These are phyloP conservation scores for Cheilosia urbana DNA, from an alignment of 2,888 invertebrate species.

Conservation along the genomic window DNA sequence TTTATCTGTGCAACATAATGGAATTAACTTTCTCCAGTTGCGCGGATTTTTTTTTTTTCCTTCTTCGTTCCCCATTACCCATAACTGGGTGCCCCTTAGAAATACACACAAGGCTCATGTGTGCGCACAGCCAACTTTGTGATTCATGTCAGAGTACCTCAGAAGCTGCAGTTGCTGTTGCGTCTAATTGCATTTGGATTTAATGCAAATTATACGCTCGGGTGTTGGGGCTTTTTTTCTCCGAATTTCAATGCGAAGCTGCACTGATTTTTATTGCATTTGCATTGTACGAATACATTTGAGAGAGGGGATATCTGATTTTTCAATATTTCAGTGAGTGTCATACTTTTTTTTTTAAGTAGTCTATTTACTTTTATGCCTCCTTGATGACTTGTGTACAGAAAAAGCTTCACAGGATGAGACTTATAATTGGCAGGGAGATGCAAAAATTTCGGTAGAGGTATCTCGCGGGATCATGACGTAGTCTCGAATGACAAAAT, in stretches of 20 bases:
- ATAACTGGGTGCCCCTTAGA: slow-evolving; percentile 9
- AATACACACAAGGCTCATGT: not conserved
- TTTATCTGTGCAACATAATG: slow-evolving; percentile 53
- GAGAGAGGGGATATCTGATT: no score
- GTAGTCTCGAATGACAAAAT: no score
- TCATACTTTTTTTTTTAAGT: no score
- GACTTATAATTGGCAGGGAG: no score
- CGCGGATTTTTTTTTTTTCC: slow-evolving; percentile 37
- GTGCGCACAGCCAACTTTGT: not conserved
- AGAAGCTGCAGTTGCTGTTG: slow-evolving; percentile 34
- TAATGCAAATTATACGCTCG: slow-evolving; percentile 47
- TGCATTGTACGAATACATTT: no score
- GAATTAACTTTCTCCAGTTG: slow-evolving; percentile 60
- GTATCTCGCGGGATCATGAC: no score
- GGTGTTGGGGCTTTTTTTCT: not conserved
- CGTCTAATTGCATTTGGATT: slow-evolving; percentile 47
- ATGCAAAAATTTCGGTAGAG: no score
- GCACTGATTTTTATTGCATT: no score
- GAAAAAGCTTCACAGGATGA: no score
- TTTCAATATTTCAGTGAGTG: no score
- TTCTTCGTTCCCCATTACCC: not conserved
- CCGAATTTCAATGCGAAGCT: not conserved
- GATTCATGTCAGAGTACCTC: slow-evolving; percentile 49
- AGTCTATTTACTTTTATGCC: no score
- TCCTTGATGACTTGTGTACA: no score